Base-by-base conservation (phyloP, 2,113 vertebrate species). In the Clupea harengus region DNA sequence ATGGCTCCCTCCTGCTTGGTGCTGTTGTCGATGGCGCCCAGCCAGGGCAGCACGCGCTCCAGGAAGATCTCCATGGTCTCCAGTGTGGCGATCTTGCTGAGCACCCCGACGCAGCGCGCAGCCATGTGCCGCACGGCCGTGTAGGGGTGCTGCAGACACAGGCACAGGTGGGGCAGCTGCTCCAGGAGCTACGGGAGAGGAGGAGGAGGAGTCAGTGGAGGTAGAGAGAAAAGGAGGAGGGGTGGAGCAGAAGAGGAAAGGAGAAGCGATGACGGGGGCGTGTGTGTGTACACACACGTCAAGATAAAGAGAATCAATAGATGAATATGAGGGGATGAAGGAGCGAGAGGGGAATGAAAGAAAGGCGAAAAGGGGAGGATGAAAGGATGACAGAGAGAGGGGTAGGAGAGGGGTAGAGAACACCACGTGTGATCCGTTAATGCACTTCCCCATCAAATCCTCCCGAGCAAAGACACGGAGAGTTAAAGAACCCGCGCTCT, bases 1-100 rank as follows among this genome's bases (percentile, higher is more conserved):
- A 99, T 99, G 88, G 98, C 96, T 0, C 98, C 98, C 89, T 99
- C 98, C 92, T 99, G 98, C 91, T 99, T 99, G 89, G 97, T 97
- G 91, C 95, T 96, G 94, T 99, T 97, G 49, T 98, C 96, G 91
- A 99, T 99, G 47, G 97, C 97, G 81, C 97, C 98, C 25, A 99
- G 90, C 97, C 98, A 99, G 0, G 98, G 98, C 0, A 99, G 96
- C 80, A 99, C 97, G 64, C 95, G 95, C 94, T 98, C 97, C 81
- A 99, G 95, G 85, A 99, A 99, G 84, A 96, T 93, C 91, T 96
- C 97, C 97, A 99, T 99, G 83, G 97, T 98, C 94, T 98, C 97
- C 95, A 99, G 95, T 90, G 97, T 99, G 92, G 97, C 96, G 86
- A 99, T 97, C 94, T 97, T 99, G 91, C 98, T 98, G 93, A 99